Base-by-base conservation (phyloP, 2,113 vertebrate species). In the Ameiurus melas region DNA sequence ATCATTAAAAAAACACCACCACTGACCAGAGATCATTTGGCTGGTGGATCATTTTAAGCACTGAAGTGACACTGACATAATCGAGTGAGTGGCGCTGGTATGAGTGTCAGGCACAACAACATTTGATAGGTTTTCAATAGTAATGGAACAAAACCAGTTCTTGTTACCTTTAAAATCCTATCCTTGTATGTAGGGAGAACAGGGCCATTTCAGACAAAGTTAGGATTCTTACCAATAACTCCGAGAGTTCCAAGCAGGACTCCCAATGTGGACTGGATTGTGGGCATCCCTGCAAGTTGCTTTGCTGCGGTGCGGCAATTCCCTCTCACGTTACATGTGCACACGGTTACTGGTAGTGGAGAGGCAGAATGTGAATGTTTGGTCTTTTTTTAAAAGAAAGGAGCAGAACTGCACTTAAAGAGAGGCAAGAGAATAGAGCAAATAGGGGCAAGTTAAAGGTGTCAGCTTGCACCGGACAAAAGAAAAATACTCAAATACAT, bases 241-340 rank as follows among this genome's bases (percentile, higher is more conserved):
- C 91, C 91, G 88, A 95, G 94, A n/a, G 95, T 96, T 87, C 95
- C 95, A 33, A 95, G 90, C 66, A 95, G 90, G 88, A 95, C 95
- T 86, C 94, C 96, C 83, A 97, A 91, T 1, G 96, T 95, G 27
- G 95, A 95, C 92, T 96, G 93, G 80, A 95, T 93, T 5, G 96
- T 96, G 84, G 96, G 96, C 95, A 96, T 97, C 68, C 95, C 95
- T 87, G 95, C 89, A 93, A 96, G 89, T 90, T 91, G 95, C 90
- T 94, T 96, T 85, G 95, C 94, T 66, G 96, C 93, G 64, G 92
- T 94, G 93, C 94, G 94, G 91, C 96, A 95, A 89, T 95, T 93
- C 0, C 95, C 94, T 81, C 96, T 94, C 86, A 94, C 68, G 20
- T 95, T 96, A 92, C 96, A 97, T 53, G 94, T 94, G 86, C 95